These are phyloP conservation scores for Vollenhovia emeryi DNA, from an alignment of 1,140 invertebrate genomes.

Conservation along the genomic window DNA sequence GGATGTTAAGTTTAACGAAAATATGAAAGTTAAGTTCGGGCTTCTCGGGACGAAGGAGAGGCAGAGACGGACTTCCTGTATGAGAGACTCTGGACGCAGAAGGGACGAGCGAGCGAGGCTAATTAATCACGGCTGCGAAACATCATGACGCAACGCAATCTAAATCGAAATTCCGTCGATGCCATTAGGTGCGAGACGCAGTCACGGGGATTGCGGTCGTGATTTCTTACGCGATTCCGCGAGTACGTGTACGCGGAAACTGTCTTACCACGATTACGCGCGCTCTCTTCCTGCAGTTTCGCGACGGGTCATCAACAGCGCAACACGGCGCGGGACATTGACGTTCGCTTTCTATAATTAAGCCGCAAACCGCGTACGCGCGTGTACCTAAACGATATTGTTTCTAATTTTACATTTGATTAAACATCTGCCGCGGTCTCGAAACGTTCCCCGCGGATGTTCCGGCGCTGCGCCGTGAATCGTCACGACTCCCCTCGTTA, in stretches of 20 bases:
- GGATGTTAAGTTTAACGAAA: not conserved
- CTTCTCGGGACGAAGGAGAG: no score
- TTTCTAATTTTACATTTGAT: conserved; percentile 60
- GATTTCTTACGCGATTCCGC: conserved; percentile 23
- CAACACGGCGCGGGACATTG: conserved; percentile 25
- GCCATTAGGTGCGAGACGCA: conserved; percentile 20
- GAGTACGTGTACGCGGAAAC: conserved; percentile 56
- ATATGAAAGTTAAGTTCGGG: not conserved
- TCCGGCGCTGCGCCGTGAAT: no score
- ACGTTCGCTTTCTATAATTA: conserved; percentile 72
- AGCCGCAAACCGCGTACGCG: conserved; percentile 51
- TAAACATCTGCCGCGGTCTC: conserved; percentile 9
- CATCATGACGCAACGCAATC: not conserved
- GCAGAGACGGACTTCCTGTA: not conserved
- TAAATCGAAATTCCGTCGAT: conserved; percentile 24
- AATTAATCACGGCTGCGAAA: conserved; percentile 46
- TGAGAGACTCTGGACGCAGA: not conserved
- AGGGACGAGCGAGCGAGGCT: not conserved
- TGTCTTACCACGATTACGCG: conserved; percentile 46
- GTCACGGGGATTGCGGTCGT: not conserved
- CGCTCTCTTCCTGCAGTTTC: conserved; percentile 62
- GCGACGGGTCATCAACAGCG: not conserved
- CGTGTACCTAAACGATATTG: conserved; percentile 24
- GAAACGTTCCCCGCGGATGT: not conserved
- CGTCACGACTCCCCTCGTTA: not conserved